phyloP scores from a whole-genome alignment of 2,113 vertebrate genomes.

The Panurus biarmicus region DNA sequence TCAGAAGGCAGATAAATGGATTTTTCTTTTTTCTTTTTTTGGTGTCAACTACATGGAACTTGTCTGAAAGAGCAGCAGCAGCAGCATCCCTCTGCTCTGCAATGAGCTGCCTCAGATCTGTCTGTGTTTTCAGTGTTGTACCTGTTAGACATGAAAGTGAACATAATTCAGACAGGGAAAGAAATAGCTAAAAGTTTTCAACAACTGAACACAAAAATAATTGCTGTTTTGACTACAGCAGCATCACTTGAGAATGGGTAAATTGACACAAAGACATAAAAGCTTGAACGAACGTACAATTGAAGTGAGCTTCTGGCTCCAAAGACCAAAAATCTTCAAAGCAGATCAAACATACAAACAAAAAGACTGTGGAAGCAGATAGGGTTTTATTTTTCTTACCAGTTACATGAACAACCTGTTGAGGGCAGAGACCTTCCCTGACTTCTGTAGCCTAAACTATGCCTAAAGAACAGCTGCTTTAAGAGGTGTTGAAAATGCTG shows the following conservation, averaged over 20 bases:
- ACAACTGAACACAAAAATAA: constrained; percentile 25
- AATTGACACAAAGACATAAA: constrained; percentile 13
- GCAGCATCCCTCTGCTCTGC: neutral
- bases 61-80: neutral
- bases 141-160: constrained; percentile 22
- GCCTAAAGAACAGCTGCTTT: neutral
- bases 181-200: neutral
- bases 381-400: constrained; percentile 15
- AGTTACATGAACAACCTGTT: constrained; percentile 31
- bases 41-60: neutral
- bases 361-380: neutral
- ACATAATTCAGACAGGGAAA: neutral
- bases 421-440: constrained; percentile 27
- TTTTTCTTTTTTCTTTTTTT: neutral
- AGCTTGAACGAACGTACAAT: neutral
- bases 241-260: neutral
- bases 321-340: constrained; percentile 15
- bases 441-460: neutral
- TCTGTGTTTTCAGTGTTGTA: neutral
- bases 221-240: constrained; percentile 34
- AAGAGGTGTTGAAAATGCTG: neutral
- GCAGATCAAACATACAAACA: constrained; percentile 4
- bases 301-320: constrained; percentile 12
- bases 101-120: neutral
- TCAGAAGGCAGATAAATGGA: neutral